Evolutionary conservation across 2,113 vertebrate genomes (phyloP), one percentile per base, ranked within the genome.

Genomic region (Cryptomyrus ogoouensis): DNA sequence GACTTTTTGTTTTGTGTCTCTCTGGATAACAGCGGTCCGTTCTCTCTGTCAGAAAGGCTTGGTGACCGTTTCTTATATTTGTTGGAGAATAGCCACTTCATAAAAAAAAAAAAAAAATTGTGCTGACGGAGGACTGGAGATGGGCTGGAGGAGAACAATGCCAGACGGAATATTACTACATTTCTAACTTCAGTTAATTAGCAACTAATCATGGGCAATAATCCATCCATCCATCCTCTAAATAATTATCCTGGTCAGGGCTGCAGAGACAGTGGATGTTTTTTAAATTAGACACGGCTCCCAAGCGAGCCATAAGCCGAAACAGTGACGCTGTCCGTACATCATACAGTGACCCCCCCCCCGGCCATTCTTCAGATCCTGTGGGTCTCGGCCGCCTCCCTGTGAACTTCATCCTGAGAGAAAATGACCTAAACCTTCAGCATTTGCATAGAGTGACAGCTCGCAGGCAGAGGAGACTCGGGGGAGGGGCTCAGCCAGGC

Each of bases 361-460:
- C 46, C 42, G 1, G 12, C 31, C 70, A 31, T 17, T 87, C 46
- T 6, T 31, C 1, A 35, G 84, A 87, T 53, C 0, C 17, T 21
- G 85, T 21, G 85, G 9, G 19, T 19, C 50, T 52, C 17, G 31
- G 50, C 21, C 9, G 2, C 80, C 0, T 47, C 44, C 15, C 85
- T 35, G 47, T 17, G 50, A 19, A 87, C n/a, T 70, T 70, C 42
- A 8, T 46, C 44, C 88, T 70, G 19, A 24, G 88, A 88, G 56
- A 88, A 88, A 47, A 70, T 27, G 88, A 70, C 88, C 42, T 7
- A 88, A 47, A 70, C 88, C 58, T 62, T 62, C 56, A 70, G 88
- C 56, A 88, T 88, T 47, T 88, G 88, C 58, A 88, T 88, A 9
- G 42, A 88, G 53, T 46, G 88, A 70, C 56, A 70, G 88, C 46